Conservation (phyloP, 2,113 vertebrate genomes). For the Turnix velox region DNA sequence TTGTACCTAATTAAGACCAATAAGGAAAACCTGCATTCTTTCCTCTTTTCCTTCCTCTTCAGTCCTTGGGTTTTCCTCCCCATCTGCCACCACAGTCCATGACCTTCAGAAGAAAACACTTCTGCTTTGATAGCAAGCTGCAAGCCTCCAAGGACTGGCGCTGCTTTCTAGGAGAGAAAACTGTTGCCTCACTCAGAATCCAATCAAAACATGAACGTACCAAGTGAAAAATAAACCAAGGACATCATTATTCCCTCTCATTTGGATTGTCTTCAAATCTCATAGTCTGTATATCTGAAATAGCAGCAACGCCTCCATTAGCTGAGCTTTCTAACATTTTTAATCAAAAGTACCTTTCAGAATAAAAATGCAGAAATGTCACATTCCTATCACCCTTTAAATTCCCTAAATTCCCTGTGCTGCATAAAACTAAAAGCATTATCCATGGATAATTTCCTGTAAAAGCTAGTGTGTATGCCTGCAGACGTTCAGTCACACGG, state of each 20-base stretch:
- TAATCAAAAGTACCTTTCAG: conserved; percentile 68
- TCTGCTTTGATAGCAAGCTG: conserved; percentile 64
- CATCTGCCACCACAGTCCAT: neutral
- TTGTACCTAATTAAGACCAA: conserved; percentile 7
- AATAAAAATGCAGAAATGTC: conserved; percentile 60
- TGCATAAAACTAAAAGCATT: conserved; percentile 9
- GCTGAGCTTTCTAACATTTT: conserved; percentile 55
- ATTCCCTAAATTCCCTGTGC: conserved; percentile 27
- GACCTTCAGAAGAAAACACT: conserved; percentile 66
- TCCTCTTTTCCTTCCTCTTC: neutral
- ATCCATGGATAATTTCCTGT: neutral
- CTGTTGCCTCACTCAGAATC: conserved; percentile 56
- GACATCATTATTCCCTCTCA: conserved; percentile 70
- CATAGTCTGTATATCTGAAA: conserved; percentile 67
- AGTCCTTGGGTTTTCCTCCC: neutral
- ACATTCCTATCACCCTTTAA: conserved; percentile 46
- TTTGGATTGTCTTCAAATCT: conserved; percentile 67
- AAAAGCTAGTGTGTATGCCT: accelerated
- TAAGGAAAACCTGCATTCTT: neutral
- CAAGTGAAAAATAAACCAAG: conserved; percentile 74
- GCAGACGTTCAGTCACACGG: accelerated
- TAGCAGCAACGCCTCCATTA: conserved; percentile 62
- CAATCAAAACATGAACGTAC: conserved; percentile 67
- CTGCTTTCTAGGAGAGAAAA: conserved; percentile 65
- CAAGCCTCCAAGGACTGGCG: conserved; percentile 58